phyloP scores from a whole-genome alignment of 2,888 invertebrate species.

The Volucella inanis region DNA sequence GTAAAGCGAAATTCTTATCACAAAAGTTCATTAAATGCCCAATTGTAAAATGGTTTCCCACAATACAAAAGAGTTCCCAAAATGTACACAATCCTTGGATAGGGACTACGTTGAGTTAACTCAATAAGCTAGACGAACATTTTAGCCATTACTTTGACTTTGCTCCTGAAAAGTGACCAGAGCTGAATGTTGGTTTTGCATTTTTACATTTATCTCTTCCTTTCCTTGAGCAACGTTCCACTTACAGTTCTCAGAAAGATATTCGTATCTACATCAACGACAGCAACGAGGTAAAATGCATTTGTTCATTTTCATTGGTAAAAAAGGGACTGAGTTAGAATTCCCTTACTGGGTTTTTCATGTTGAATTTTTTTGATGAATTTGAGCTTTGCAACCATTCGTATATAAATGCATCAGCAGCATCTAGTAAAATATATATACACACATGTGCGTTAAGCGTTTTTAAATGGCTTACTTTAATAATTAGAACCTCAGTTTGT shows the following conservation, averaged over 20 bases:
- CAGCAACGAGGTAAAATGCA: constrained; percentile 20
- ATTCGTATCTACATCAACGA: background rate
- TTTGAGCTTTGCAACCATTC: too few relatives aligned
- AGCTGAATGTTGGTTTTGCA: background rate
- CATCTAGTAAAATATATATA: too few relatives aligned
- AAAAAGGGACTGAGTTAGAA: constrained; percentile 14
- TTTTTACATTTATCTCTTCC: background rate
- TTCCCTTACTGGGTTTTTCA: constrained; percentile 29
- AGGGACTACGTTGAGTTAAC: constrained; percentile 10
- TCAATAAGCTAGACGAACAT: constrained; percentile 16
- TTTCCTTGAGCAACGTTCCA: background rate
- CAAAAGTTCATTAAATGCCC: too few relatives aligned
- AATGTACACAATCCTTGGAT: constrained; percentile 11
- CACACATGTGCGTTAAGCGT: too few relatives aligned
- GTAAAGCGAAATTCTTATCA: too few relatives aligned
- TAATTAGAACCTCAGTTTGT: too few relatives aligned
- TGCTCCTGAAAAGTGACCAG: constrained; percentile 6
- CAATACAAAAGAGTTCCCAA: constrained; percentile 11
- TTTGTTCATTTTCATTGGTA: constrained; percentile 41
- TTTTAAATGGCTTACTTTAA: too few relatives aligned
- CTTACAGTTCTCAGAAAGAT: background rate
- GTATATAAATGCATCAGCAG: too few relatives aligned
- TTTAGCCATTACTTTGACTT: background rate
- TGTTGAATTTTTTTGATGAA: background rate
- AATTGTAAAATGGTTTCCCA: background rate